Evolutionary conservation across 1,140 invertebrate genomes (phyloP), one percentile per base, ranked within the genome.

Genomic region (Rhizoglyphus robini): DNA sequence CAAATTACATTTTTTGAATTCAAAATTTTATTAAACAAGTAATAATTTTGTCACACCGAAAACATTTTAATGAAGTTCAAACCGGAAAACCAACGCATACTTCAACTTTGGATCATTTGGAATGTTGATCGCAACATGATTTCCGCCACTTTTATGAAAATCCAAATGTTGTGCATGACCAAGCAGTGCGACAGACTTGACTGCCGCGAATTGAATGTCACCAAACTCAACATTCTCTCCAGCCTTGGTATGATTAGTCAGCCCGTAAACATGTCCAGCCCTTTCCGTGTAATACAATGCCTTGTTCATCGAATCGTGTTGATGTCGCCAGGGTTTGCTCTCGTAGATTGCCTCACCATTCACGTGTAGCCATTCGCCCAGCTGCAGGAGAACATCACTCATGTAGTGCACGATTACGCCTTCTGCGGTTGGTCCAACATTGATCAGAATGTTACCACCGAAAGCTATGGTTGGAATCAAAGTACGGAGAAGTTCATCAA

Each of bases 271-370:
- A 92, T 0, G 90, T 87, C 32, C 76, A 80, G 0, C 83, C 84
- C n/a, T 8, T 54, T 54, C 23, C 8, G 65, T 70, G 27, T 68
- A 72, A 69, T 63, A 72, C 5, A 90, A 83, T 69, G 81, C 75
- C 1, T 71, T 65, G 20, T 83, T 84, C 0, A 81, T n/a, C 0
- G 86, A 86, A 72, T 96, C 91, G 73, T 94, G 93, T 75, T 92
- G 91, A 70, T 80, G 75, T 38, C 74, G 77, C 85, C 87, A 92
- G 0, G 90, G 87, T 32, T 76, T 80, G 0, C 83, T 84, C n/a
- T 77, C 77, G 72, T 92, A 97, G 71, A 97, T 90, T 0, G 88
- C 88, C 74, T 93, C 87, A 2, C 89, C 90, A 74, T 96, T 96
- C 1, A 86, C 75, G 13, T 78, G 71, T 4, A 97, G 74, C 90